Conservation (phyloP, 2,797 vertebrate species). For the Dendrocincla fuliginosa region DNA sequence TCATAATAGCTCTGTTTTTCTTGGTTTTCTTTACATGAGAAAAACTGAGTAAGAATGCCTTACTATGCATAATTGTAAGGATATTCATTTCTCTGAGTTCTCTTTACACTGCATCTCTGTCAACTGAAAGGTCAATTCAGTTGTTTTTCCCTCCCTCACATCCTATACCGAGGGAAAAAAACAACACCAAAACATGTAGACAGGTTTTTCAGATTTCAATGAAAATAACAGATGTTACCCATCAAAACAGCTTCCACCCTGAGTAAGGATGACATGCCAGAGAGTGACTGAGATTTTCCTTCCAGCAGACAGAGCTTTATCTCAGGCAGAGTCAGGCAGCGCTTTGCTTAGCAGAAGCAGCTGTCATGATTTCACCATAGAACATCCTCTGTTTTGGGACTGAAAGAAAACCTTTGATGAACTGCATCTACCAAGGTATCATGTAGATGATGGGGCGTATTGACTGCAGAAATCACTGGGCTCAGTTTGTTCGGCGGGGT, state of each 20-base stretch:
- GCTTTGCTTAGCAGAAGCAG: background rate
- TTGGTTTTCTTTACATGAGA: conserved; percentile 78
- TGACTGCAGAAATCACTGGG: background rate
- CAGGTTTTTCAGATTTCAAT: conserved; percentile 58
- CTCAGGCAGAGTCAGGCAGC: background rate
- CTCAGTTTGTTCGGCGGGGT: background rate
- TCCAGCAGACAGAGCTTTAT: background rate
- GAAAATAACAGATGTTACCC: conserved; percentile 61
- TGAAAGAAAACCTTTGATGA: background rate
- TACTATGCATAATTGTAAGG: conserved; percentile 65
- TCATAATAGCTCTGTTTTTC: conserved; percentile 72
- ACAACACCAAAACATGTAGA: conserved; percentile 39
- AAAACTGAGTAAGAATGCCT: conserved; percentile 67
- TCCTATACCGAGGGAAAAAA: background rate
- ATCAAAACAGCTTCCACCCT: conserved; percentile 42
- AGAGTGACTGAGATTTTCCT: conserved; percentile 62
- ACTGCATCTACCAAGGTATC: background rate
- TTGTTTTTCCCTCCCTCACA: conserved; percentile 57
- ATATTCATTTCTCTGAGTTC: conserved; percentile 52
- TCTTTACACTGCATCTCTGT: conserved; percentile 52
- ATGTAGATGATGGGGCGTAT: background rate
- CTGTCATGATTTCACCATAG: background rate
- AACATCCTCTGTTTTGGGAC: background rate
- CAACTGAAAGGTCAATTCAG: conserved; percentile 43
- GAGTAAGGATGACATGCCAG: background rate